Base-by-base conservation (phyloP, 2,797 vertebrate species). In the Pseudomugil gertrudae region DNA sequence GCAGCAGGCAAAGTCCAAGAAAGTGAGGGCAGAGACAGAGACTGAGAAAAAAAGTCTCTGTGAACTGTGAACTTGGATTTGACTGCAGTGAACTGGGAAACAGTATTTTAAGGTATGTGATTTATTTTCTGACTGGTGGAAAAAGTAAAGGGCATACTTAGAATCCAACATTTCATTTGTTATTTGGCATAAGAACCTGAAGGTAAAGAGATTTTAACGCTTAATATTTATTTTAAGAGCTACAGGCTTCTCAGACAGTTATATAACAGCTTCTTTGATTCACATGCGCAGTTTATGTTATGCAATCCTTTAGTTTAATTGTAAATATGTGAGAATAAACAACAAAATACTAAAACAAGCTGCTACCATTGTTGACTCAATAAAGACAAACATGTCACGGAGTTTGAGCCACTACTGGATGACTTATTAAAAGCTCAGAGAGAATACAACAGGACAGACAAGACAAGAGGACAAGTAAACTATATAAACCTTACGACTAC, bases 51-150 rank as follows among this genome's bases (percentile, higher is more conserved):
- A n/a, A 24, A 27, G 8, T 29, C 29, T 79, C n/a, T 61, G 50
- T 53, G 33, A 43, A 32, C 47, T 13, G 29, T 65, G 26, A 76
- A 61, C 52, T 10, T 57, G 63, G 32, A 84, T 64, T 19, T 63
- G 10, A 56, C 15, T 43, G 21, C 0, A 36, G 47, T 55, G 0
- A 53, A 56, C 54, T 69, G 62, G 3, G 29, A 63, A 51, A 51
- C 23, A 13, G 71, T 57, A 17, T 9, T n/a, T 29, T 10, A 48
- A 69, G 76, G 76, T 86, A 84, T 23, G 63, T 85, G 48, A 66
- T 11, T 50, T 54, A 26, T 29, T 56, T 24, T 2, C 10, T 9
- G 13, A 33, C 7, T 15, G 23, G 33, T 26, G 26, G 26, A 27
- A 14, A 27, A 14, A 56, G 33, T 23, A 54, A 33, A 43, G 17